Conservation (phyloP, 53 echinoderm and acorn worm species). For the Echinarachnius parma region DNA sequence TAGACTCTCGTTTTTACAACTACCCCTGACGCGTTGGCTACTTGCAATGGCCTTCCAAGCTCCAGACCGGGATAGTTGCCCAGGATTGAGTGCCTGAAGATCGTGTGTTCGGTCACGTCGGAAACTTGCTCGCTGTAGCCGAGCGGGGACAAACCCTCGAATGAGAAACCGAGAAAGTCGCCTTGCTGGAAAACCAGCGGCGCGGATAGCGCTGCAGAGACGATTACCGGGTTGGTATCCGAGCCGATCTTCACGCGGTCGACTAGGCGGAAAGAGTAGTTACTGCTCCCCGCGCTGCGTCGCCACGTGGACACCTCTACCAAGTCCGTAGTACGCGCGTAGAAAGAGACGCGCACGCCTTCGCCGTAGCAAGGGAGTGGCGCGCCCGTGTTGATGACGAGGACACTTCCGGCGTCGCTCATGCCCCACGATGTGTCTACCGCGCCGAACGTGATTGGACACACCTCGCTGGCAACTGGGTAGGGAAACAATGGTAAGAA, state of each 20-base stretch:
- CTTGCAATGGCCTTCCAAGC: not conserved
- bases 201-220: not conserved
- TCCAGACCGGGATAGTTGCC: constrained; percentile 26
- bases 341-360: constrained; percentile 21
- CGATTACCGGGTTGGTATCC: not conserved
- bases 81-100: not conserved
- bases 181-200: constrained; percentile 8
- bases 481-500: too few species aligned
- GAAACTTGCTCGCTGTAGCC: not conserved
- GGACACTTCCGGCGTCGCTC: constrained; percentile 1
- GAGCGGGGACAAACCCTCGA: constrained; percentile 3
- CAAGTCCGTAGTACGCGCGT: constrained; percentile 1
- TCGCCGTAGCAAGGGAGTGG: constrained; percentile 19
- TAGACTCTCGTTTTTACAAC: constrained; percentile 5
- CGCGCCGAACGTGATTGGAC: not conserved
- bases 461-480: not conserved
- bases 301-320: constrained; percentile 9
- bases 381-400: constrained; percentile 18
- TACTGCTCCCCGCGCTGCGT: not conserved
- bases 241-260: too few species aligned
- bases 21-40: not conserved
- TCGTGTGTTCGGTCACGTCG: constrained; percentile 6
- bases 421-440: not conserved
- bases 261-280: too few species aligned
- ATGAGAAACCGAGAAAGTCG: constrained; percentile 13